These are phyloP conservation scores for Rotaria macrura DNA, from an alignment of 2,888 invertebrate genomes.

Conservation along the genomic window DNA sequence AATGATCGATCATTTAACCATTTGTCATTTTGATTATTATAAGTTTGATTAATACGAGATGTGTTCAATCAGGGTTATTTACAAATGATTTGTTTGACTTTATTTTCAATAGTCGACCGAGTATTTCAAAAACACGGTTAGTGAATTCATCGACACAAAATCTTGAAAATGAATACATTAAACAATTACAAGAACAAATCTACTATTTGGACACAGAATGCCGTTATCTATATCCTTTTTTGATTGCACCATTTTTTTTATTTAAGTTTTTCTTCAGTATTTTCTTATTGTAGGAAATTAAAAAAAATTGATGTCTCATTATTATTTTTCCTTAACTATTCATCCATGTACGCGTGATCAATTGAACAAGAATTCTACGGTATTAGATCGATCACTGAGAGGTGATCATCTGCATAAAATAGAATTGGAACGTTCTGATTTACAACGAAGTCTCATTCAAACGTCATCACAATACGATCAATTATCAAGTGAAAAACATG, in stretches of 20 bases:
- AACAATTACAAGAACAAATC: slow-evolving; percentile 49
- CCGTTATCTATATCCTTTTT: slow-evolving; percentile 45
- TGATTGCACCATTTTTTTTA: not conserved
- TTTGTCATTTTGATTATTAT: not conserved
- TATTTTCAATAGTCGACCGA: not conserved
- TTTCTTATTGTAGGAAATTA: not conserved
- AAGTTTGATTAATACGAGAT: not conserved
- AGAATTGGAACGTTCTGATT: slow-evolving; percentile 2
- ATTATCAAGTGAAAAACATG: slow-evolving; percentile 7
- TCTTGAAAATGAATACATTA: slow-evolving; percentile 43
- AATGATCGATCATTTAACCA: not conserved
- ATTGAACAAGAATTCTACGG: not conserved
- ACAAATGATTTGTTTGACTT: not conserved
- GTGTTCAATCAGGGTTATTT: not conserved
- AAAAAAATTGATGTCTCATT: too few species aligned
- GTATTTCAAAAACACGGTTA: not conserved
- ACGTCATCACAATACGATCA: not conserved
- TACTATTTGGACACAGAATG: slow-evolving; percentile 49
- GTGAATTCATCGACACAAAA: not conserved
- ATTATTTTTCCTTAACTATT: not conserved
- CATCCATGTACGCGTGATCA: not conserved
- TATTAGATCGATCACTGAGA: not conserved
- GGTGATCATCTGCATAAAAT: not conserved
- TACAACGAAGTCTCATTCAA: not conserved
- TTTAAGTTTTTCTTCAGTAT: not conserved